A percentile compares a stretch with the other conserved stretches of the same genome.
Conservation (phyloP, 2,797 vertebrate species). For the Lepus oiostolus region DNA sequence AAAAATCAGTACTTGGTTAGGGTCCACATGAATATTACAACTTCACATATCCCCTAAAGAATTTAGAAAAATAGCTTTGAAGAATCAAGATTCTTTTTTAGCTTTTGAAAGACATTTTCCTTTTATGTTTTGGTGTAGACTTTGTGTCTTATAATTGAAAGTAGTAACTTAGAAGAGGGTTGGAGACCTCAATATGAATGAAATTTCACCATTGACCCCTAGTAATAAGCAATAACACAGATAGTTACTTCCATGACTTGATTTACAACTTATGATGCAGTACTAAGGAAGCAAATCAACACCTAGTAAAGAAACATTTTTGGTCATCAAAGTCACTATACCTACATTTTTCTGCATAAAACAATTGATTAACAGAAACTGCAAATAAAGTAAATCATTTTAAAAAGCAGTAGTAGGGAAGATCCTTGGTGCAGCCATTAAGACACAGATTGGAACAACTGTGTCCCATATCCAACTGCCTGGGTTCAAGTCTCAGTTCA, state of each 20-base stretch:
- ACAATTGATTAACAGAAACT: conserved; percentile 43
- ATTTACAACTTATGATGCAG: neutral
- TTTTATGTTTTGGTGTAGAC: neutral
- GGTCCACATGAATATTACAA: neutral
- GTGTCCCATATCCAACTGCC: no score
- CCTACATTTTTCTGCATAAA: conserved; percentile 33
- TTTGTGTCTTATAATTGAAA: conserved; percentile 29
- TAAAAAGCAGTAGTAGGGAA: no score
- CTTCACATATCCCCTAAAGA: neutral
- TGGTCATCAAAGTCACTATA: conserved; percentile 1
- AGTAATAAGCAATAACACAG: neutral
- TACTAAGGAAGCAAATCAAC: conserved; percentile 26
- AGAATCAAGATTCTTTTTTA: neutral
- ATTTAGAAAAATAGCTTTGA: neutral
- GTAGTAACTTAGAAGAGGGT: conserved; percentile 35
- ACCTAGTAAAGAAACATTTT: neutral
- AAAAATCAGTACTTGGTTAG: neutral
- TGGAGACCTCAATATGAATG: neutral
- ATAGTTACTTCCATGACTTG: neutral
- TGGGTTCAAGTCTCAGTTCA: no score
- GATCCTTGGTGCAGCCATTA: no score
- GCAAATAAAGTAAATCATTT: no score
- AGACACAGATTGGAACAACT: no score
- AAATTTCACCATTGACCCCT: neutral
- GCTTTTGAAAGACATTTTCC: neutral